Evolutionary conservation across 2,113 vertebrate genomes (phyloP).

Genomic region (Aramus guarauna): DNA sequence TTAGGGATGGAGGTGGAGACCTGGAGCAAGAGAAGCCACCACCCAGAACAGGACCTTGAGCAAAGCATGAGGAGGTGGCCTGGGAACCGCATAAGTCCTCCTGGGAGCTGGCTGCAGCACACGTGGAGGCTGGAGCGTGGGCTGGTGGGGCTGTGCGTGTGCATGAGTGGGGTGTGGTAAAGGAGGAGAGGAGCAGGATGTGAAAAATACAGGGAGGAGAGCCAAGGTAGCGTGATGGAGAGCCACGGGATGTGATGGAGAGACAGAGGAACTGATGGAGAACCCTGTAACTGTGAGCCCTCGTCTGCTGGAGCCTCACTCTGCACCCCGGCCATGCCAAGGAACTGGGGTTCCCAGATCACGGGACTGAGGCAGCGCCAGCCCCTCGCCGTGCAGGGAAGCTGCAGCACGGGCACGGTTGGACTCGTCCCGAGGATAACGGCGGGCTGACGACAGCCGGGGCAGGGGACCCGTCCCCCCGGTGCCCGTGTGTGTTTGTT

Average conservation of each 20-base stretch:
- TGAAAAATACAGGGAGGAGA: not conserved
- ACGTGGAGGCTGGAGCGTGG: accelerated
- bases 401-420: not conserved
- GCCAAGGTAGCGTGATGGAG: not conserved
- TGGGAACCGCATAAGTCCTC: not conserved
- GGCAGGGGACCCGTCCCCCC: accelerated
- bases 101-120: not conserved
- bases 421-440: not conserved
- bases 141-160: not conserved
- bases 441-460: accelerated
- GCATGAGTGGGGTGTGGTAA: not conserved
- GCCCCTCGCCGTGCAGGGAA: not conserved
- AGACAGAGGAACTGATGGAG: not conserved
- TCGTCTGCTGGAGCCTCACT: not conserved
- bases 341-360: not conserved
- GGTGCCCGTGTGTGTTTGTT: not conserved
- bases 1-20: not conserved
- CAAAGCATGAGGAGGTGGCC: not conserved
- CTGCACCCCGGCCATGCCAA: not conserved
- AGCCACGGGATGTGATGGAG: not conserved
- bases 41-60: not conserved
- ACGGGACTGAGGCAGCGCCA: not conserved
- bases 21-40: not conserved
- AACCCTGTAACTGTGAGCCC: not conserved
- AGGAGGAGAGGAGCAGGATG: not conserved